Evolutionary conservation across 2,888 invertebrate species (phyloP), one percentile per base, ranked within the genome.

Genomic region (Trachelus stipa): DNA sequence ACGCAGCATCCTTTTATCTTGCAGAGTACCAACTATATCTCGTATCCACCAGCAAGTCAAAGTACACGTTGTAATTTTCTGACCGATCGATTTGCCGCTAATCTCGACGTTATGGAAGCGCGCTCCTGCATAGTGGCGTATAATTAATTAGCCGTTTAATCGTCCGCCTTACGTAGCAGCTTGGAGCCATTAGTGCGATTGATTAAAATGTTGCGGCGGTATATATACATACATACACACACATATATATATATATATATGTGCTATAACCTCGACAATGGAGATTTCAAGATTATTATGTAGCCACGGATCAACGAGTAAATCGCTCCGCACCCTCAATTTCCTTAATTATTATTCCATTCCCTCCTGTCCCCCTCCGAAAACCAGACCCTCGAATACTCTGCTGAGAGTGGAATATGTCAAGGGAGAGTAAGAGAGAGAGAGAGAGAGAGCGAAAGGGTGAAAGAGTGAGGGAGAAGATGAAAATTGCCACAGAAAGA

Each of bases 381-480:
- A 76, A 80, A 31, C 73, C 69, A 34, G 56, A 80, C 74, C 74
- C 23, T 37, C 68, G 34, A 75, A 69, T 76, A 76, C 78, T 77
- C 76, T 78, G 76, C 79, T 81, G 68, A 78, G 77, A 79, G 31
- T 78, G 73, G 73, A 74, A 71, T 30, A 75, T 69, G 69, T 69
- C 73, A 34, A 68, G 34, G 76, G 73, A 75, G n/a, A 35, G 37
- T 34, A 37, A 37, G 75, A 12, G 12, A 12, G 37, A 68, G 68
- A 75, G 56, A n/a, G 73, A 78, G 69, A 69, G 40, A 78, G 68
- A 69, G 34, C 9, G 1, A 34, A 9, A 34, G 9, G 34, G 34
- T 34, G 34, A 34, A 34, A 34, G 34, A 34, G 9, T 34, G 9
- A 34, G 56, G 68, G 34, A 74, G 75, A 31, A 71, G 12, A 23